Evolutionary conservation across 2,113 vertebrate genomes (phyloP).

Genomic region (Onychostruthus taczanowskii): DNA sequence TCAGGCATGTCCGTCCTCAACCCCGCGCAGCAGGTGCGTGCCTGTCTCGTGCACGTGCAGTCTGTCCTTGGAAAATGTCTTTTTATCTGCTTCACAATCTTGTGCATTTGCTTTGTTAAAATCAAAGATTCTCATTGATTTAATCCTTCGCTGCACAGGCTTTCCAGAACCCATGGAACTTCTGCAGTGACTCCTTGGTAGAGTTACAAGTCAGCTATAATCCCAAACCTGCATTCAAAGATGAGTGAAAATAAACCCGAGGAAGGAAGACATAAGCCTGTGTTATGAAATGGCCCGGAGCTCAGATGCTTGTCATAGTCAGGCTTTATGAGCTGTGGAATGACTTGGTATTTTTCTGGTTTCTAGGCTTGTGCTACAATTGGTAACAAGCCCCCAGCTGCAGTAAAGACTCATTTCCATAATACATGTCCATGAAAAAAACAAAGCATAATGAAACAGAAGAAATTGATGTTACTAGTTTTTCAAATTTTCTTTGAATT

Average conservation of each 20-base stretch:
- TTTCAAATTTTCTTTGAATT: background rate
- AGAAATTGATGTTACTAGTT: background rate
- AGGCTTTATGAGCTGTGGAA: background rate
- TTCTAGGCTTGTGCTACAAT: background rate
- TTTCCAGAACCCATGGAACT: background rate
- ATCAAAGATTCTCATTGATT: background rate
- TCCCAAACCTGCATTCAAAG: background rate
- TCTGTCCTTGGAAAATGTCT: background rate
- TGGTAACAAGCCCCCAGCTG: background rate
- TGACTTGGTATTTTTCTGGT: background rate
- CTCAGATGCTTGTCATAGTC: slow-evolving; percentile 12
- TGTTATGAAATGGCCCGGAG: background rate
- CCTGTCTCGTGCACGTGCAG: rapidly evolving
- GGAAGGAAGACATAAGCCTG: background rate
- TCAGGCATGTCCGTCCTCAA: background rate
- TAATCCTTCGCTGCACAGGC: background rate
- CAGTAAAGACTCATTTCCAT: background rate
- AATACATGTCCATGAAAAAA: background rate
- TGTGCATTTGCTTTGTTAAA: background rate
- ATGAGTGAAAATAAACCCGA: background rate
- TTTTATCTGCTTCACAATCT: background rate
- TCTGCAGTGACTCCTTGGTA: background rate
- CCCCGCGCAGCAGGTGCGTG: rapidly evolving
- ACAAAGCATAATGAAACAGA: background rate
- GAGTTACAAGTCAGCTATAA: background rate